phyloP scores from a whole-genome alignment of 2,113 vertebrate species.

The Hepsetus odoe region DNA sequence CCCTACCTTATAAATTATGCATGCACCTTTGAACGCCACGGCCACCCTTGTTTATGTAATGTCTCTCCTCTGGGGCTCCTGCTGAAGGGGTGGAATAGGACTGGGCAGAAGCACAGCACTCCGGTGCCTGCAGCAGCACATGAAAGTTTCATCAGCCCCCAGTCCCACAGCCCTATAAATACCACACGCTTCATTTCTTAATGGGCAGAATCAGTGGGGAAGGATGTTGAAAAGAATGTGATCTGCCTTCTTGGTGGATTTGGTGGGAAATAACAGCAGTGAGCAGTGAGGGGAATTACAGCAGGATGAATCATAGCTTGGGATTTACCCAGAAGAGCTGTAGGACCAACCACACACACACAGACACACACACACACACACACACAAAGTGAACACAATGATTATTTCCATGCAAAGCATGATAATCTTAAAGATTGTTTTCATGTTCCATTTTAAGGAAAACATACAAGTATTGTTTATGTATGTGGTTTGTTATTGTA shows the following conservation, averaged over 20 bases:
- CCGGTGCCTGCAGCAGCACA: constrained; percentile 23
- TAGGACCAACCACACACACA: not conserved
- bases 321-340: not conserved
- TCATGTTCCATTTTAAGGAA: no score
- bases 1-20: constrained; percentile 24
- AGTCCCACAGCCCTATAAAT: constrained; percentile 41
- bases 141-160: constrained; percentile 47
- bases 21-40: not conserved
- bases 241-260: not conserved
- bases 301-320: not conserved
- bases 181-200: constrained; percentile 38
- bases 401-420: not conserved
- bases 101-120: constrained; percentile 17
- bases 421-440: no score
- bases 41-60: constrained; percentile 12
- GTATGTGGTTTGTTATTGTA: no score
- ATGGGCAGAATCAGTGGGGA: constrained; percentile 25
- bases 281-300: not conserved
- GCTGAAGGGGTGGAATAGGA: not conserved
- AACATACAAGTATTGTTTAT: no score
- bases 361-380: not conserved
- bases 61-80: constrained; percentile 4
- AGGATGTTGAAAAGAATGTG: constrained; percentile 1
- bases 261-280: not conserved
- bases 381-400: not conserved